Evolutionary conservation across 2,113 vertebrate species (phyloP).

Genomic region (Carassius auratus): DNA sequence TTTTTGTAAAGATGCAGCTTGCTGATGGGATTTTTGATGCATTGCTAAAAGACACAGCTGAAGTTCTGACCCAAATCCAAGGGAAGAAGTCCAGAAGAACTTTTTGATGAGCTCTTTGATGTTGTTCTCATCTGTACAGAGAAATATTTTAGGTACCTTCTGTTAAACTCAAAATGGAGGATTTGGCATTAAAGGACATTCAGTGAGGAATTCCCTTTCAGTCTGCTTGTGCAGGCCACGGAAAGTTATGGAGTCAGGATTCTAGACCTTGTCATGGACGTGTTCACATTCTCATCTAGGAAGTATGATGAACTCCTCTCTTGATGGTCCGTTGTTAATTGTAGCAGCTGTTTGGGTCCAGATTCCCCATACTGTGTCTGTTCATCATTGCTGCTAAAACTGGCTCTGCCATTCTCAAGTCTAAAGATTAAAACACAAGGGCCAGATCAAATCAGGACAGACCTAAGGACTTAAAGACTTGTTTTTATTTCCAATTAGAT

Average conservation of each 20-base stretch:
- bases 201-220: not conserved
- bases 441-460: not conserved
- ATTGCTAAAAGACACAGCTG: slow-evolving; percentile 91
- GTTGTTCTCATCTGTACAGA: slow-evolving; percentile 43
- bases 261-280: not conserved
- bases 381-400: slow-evolving; percentile 38
- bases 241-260: not conserved
- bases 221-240: not conserved
- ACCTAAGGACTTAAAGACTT: slow-evolving; percentile 34
- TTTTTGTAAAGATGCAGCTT: slow-evolving; percentile 96
- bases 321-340: not conserved
- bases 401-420: slow-evolving; percentile 28
- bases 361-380: slow-evolving; percentile 36
- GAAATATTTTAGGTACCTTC: slow-evolving; percentile 48
- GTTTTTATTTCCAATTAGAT: slow-evolving; percentile 19
- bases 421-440: not conserved
- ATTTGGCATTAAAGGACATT: slow-evolving; percentile 12
- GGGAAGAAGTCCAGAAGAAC: slow-evolving; percentile 78
- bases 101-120: slow-evolving; percentile 63
- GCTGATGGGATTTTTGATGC: slow-evolving; percentile 96
- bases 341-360: slow-evolving; percentile 24
- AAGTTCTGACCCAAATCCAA: slow-evolving; percentile 84
- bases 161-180: slow-evolving; percentile 58
- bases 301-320: not conserved
- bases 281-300: not conserved